Base-by-base conservation (phyloP, 2,797 vertebrate genomes). In the Acomys russatus region DNA sequence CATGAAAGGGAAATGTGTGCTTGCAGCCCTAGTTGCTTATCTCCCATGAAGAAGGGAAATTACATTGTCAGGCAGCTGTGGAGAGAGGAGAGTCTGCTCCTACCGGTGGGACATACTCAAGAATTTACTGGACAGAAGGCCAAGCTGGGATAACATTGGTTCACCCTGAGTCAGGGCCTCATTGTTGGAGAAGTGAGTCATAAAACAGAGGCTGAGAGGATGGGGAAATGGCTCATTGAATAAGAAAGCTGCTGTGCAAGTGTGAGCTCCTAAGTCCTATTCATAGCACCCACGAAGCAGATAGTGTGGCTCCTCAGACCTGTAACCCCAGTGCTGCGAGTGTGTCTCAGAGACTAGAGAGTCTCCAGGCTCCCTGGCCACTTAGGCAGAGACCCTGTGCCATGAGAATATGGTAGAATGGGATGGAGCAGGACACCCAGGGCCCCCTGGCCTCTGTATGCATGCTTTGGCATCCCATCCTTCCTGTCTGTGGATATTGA, bases 1-100 rank as follows among this genome's bases (percentile, higher is more conserved):
- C 71, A 4, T 85, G 76, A 64, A 93, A 96, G 49, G 90, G 87
- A 96, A 94, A 90, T 90, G 9, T 86, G 66, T 87, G 2, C 4
- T 1, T 54, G 12, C 33, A 56, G 68, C 63, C 90, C 70, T 59
- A n/a, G 0, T 82, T 54, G 38, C 71, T 88, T 86, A 56, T 73
- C 91, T 84, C 64, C 71, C 63, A 38, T 38, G 51, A 73, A 66
- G 92, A 90, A 70, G 71, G 87, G 87, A 90, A 78, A 71, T 68
- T 89, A 18, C 68, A 4, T 56, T 38, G 68, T 14, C 77, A 11
- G 17, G 77, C 10, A 66, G 6, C 33, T 85, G 61, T 54, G 33
- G 49, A 74, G 49, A 84, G 9, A 92, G 85, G 35, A 93, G 28
- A 44, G 64, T 38, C 35, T 33, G 73, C 20, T 9, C 51, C 71